Percentiles rank a stretch among this genome's conserved stretches.
Evolutionary conservation across 2,797 vertebrate genomes (phyloP).

Genomic region (Sebastes oblongus): DNA sequence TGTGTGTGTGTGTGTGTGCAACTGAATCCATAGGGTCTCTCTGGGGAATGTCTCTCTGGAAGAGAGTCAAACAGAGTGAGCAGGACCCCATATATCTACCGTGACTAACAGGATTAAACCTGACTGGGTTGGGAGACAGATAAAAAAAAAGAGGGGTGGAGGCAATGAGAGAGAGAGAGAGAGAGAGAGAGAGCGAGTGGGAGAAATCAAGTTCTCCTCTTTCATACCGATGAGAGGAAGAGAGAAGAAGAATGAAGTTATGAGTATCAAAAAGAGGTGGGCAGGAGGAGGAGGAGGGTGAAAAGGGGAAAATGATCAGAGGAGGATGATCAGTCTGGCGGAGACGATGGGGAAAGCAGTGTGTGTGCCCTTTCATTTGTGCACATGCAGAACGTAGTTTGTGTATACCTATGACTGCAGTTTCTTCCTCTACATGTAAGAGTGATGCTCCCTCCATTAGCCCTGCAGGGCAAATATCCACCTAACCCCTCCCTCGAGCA

Average conservation of each 20-base stretch:
- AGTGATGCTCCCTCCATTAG: conserved; percentile 53
- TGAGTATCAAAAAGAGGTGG: conserved; percentile 13
- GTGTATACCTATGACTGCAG: conserved; percentile 14
- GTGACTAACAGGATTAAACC: conserved; percentile 80
- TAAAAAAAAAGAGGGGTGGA: conserved; percentile 23
- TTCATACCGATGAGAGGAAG: conserved; percentile 38
- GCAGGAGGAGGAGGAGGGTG: not conserved
- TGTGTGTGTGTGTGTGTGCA: conserved; percentile 22
- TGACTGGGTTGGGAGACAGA: conserved; percentile 73
- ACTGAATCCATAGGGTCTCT: conserved; percentile 69
- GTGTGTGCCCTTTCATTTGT: not conserved
- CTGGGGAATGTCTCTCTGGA: conserved; percentile 69
- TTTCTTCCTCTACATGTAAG: conserved; percentile 40
- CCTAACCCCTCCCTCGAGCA: conserved; percentile 65
- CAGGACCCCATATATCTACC: conserved; percentile 74
- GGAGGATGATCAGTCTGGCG: conserved; percentile 27
- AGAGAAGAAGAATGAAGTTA: conserved; percentile 43
- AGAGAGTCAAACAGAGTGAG: conserved; percentile 68
- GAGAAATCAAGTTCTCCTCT: conserved; percentile 53
- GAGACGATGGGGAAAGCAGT: not conserved
- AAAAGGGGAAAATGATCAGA: conserved; percentile 40
- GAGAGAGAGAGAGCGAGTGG: not conserved
- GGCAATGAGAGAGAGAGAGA: not conserved
- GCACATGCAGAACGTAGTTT: conserved; percentile 1
- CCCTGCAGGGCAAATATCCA: conserved; percentile 59